A percentile compares a stretch with the other conserved stretches of the same genome.
These are phyloP conservation scores for Chiridota heheva DNA, from an alignment of 35 echinoderm and acorn worm species.

Conservation along the genomic window DNA sequence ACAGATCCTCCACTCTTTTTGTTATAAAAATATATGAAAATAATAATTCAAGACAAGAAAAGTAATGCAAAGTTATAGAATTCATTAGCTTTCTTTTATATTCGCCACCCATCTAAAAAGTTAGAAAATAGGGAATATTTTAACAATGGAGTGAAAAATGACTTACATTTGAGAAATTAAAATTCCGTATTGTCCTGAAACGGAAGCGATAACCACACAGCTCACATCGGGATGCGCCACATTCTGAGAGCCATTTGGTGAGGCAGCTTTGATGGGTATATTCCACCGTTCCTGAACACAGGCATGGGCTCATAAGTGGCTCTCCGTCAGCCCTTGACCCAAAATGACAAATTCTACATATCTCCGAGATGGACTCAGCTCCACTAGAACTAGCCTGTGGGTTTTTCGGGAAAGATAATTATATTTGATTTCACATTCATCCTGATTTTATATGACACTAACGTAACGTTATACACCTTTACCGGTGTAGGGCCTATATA, in stretches of 20 bases:
- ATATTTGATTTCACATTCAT: too few species aligned
- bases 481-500: too few species aligned
- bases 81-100: neutral
- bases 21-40: neutral
- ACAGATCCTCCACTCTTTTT: too few species aligned
- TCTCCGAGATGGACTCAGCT: too few species aligned
- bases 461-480: too few species aligned
- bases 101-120: neutral
- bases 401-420: too few species aligned
- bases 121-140: neutral
- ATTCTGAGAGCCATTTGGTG: constrained; percentile 59
- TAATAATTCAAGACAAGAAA: neutral
- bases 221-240: constrained; percentile 51
- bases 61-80: neutral
- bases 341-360: constrained; percentile 54
- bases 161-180: constrained; percentile 47
- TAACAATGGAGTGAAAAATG: neutral
- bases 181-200: constrained; percentile 24
- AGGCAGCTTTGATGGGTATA: constrained; percentile 64
- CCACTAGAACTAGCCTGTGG: too few species aligned
- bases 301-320: constrained; percentile 49
- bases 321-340: constrained; percentile 17
- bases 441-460: too few species aligned
- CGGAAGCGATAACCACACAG: constrained; percentile 66
- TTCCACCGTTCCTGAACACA: constrained; percentile 60